Conservation (phyloP, 2,113 vertebrate species). For the Sceloporus undulatus region DNA sequence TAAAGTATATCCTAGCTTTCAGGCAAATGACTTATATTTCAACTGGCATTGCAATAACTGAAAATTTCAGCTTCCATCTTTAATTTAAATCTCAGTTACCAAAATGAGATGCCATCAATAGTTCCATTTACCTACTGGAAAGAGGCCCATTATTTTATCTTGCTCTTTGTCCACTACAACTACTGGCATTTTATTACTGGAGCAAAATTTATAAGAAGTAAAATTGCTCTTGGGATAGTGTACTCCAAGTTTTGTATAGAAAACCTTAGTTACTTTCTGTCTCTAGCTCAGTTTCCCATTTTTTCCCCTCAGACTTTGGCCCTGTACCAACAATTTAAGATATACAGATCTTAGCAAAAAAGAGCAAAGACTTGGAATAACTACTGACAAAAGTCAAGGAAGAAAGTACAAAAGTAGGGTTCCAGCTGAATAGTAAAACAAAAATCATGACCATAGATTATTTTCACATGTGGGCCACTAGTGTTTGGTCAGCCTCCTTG, state of each 20-base stretch:
- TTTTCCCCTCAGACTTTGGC: too few relatives aligned
- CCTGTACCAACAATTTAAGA: too few relatives aligned
- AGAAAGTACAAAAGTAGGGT: too few relatives aligned
- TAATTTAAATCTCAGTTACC: not conserved
- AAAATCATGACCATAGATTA: too few relatives aligned
- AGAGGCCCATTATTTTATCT: conserved; percentile 1
- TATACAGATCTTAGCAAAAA: too few relatives aligned
- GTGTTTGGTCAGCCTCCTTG: not conserved
- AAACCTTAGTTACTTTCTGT: not conserved
- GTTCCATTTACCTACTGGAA: not conserved
- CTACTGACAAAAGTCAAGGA: too few relatives aligned
- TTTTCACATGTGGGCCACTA: too few relatives aligned
- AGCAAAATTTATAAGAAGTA: not conserved
- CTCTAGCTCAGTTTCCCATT: not conserved
- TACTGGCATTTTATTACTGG: not conserved
- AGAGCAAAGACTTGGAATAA: too few relatives aligned
- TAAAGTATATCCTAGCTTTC: not conserved
- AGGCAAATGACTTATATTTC: conserved; percentile 23
- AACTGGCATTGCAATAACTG: not conserved
- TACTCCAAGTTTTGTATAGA: not conserved
- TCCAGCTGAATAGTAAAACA: too few relatives aligned
- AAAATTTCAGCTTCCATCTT: not conserved
- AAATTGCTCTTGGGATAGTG: conserved; percentile 6
- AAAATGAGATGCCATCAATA: not conserved
- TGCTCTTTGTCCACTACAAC: rapidly evolving